These are phyloP conservation scores for Tyria jacobaeae DNA, from an alignment of 2,888 invertebrate species.

Conservation along the genomic window DNA sequence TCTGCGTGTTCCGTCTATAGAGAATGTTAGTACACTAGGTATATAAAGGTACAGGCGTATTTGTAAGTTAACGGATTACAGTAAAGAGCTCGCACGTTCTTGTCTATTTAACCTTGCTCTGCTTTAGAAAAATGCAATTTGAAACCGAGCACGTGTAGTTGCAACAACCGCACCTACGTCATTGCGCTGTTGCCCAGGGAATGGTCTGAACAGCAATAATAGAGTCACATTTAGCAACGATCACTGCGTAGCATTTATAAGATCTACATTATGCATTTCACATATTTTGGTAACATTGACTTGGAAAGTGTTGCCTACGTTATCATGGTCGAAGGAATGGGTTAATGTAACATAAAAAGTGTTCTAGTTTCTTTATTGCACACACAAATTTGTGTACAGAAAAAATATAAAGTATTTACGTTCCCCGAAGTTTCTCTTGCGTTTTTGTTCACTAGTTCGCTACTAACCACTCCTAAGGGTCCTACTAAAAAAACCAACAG, in stretches of 20 bases:
- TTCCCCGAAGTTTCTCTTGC: too few relatives aligned
- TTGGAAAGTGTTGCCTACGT: conserved; percentile 15
- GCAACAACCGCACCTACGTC: conserved; percentile 30
- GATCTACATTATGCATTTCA: conserved; percentile 42
- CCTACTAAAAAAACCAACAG: too few relatives aligned
- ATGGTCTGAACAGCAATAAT: conserved; percentile 50
- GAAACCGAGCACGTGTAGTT: conserved; percentile 49
- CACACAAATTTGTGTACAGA: background rate
- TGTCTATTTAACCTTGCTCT: conserved; percentile 43
- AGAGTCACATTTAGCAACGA: conserved; percentile 52
- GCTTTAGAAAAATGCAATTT: conserved; percentile 37
- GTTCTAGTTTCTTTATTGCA: conserved; percentile 6
- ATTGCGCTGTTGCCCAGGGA: conserved; percentile 27
- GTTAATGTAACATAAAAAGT: conserved; percentile 5
- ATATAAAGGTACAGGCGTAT: background rate
- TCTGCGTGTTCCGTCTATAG: background rate
- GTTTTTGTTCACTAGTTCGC: too few relatives aligned
- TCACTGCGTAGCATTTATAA: conserved; percentile 54
- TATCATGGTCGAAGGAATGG: conserved; percentile 15
- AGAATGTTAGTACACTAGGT: background rate
- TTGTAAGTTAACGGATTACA: conserved; percentile 11
- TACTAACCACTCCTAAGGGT: too few relatives aligned
- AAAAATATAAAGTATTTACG: too few relatives aligned
- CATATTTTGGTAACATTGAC: conserved; percentile 18
- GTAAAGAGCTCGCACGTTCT: conserved; percentile 16